Conservation (phyloP, 2,888 invertebrate genomes). For the Tiliacea citrago region DNA sequence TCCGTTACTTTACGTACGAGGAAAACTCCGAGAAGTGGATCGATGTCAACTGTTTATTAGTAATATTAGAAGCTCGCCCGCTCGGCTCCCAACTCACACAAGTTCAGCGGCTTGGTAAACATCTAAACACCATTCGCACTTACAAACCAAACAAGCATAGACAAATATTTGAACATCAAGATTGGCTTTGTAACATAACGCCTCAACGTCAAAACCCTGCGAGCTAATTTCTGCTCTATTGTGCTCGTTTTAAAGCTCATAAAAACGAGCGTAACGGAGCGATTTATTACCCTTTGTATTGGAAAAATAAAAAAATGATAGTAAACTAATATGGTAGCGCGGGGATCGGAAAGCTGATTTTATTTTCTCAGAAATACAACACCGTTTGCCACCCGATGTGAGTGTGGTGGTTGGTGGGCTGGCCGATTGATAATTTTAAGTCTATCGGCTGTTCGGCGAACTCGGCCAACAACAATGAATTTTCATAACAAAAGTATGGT, state of each 20-base stretch:
- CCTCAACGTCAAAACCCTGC: slow-evolving; percentile 70
- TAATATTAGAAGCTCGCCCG: slow-evolving; percentile 80
- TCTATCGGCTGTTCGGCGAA: slow-evolving; percentile 63
- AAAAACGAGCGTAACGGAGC: slow-evolving; percentile 60
- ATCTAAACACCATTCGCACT: slow-evolving; percentile 90
- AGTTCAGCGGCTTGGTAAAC: slow-evolving; percentile 88
- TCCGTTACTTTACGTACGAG: slow-evolving; percentile 57
- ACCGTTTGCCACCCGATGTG: slow-evolving; percentile 70
- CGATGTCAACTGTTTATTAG: slow-evolving; percentile 86
- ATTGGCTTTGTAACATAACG: slow-evolving; percentile 83
- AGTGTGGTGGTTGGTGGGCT: slow-evolving; percentile 55
- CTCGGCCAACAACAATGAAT: slow-evolving; percentile 30
- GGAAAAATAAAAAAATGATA: slow-evolving; percentile 75
- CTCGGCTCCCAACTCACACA: slow-evolving; percentile 79
- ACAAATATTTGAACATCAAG: slow-evolving; percentile 88
- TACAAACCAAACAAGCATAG: slow-evolving; percentile 88
- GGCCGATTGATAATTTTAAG: slow-evolving; percentile 47
- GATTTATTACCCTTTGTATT: slow-evolving; percentile 72
- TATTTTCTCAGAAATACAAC: slow-evolving; percentile 84
- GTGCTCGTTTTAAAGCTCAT: slow-evolving; percentile 72
- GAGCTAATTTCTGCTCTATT: slow-evolving; percentile 79
- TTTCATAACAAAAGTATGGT: not conserved
- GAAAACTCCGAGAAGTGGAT: slow-evolving; percentile 74
- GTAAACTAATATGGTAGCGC: slow-evolving; percentile 86
- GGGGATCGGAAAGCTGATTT: slow-evolving; percentile 83